Conservation (phyloP, 2,113 vertebrate genomes). For the Cryptotis parvus region DNA sequence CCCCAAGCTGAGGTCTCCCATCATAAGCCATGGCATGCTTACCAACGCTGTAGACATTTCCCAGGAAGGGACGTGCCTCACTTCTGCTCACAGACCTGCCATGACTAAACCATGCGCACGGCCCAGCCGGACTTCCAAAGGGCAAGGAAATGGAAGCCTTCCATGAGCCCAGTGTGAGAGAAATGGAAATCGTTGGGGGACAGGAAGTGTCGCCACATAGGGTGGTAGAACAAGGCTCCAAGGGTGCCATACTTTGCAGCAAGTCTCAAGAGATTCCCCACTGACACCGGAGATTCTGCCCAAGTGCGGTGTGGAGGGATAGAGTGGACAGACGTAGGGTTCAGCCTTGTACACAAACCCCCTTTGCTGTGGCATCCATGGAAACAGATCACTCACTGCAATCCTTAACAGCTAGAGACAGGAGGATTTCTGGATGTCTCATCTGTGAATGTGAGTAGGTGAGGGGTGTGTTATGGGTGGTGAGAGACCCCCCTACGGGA, state of each 20-base stretch:
- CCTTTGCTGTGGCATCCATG: neutral
- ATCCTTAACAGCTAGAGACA: neutral
- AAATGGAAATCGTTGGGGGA: neutral
- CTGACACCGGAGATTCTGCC: neutral
- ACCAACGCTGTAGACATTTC: too few species aligned
- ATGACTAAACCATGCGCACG: neutral
- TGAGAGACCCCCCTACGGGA: too few species aligned
- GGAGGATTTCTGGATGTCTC: neutral
- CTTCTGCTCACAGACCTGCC: neutral
- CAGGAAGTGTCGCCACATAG: neutral
- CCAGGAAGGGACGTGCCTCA: neutral
- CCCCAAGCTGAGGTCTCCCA: neutral
- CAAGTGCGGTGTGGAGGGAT: too few species aligned
- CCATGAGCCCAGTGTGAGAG: fast-evolving
- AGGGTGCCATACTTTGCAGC: neutral
- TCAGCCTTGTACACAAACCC: neutral
- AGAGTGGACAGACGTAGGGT: too few species aligned
- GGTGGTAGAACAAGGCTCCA: neutral
- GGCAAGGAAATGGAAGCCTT: neutral
- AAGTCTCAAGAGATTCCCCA: neutral
- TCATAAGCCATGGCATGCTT: neutral
- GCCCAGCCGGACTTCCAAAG: neutral
- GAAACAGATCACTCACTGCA: neutral
- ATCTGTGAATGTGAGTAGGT: neutral
- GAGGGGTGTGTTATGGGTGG: neutral